phyloP scores from a whole-genome alignment of 2,113 vertebrate species.

The Tachysurus vachellii region DNA sequence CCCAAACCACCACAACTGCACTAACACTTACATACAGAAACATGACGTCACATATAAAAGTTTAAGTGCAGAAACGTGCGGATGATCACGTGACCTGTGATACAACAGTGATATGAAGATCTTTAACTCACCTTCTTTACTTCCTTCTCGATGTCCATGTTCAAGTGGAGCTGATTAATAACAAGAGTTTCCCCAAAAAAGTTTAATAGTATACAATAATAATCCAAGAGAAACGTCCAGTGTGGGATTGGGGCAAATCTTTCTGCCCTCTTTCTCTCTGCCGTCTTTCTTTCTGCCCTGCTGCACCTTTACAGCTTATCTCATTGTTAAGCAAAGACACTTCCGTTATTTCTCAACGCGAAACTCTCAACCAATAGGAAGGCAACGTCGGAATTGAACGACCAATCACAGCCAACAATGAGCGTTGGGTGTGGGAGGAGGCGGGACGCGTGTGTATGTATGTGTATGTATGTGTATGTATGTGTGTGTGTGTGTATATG shows the following conservation, averaged over 20 bases:
- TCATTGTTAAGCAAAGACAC: slow-evolving; percentile 36
- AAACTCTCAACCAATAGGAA: slow-evolving; percentile 40
- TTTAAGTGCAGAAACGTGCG: too few relatives aligned
- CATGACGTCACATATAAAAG: too few relatives aligned
- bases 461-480: too few relatives aligned
- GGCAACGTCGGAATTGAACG: background rate
- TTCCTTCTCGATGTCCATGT: slow-evolving; percentile 56
- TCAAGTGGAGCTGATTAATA: background rate
- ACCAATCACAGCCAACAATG: slow-evolving; percentile 41
- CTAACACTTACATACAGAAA: too few relatives aligned
- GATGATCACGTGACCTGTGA: background rate
- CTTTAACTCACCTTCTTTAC: slow-evolving; percentile 47
- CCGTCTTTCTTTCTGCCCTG: background rate
- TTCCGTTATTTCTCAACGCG: slow-evolving; percentile 38
- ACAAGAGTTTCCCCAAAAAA: background rate
- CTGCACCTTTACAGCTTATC: slow-evolving; percentile 9
- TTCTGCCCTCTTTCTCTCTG: background rate
- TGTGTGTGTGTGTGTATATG: too few relatives aligned
- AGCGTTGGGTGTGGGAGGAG: too few relatives aligned
- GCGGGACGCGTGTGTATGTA: too few relatives aligned
- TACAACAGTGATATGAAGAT: background rate
- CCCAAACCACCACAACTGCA: background rate
- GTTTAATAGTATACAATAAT: background rate
- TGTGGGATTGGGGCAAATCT: background rate
- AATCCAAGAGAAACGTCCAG: too few relatives aligned